These are phyloP conservation scores for Andrena camellia DNA, from an alignment of 2,888 invertebrate genomes.

Conservation along the genomic window DNA sequence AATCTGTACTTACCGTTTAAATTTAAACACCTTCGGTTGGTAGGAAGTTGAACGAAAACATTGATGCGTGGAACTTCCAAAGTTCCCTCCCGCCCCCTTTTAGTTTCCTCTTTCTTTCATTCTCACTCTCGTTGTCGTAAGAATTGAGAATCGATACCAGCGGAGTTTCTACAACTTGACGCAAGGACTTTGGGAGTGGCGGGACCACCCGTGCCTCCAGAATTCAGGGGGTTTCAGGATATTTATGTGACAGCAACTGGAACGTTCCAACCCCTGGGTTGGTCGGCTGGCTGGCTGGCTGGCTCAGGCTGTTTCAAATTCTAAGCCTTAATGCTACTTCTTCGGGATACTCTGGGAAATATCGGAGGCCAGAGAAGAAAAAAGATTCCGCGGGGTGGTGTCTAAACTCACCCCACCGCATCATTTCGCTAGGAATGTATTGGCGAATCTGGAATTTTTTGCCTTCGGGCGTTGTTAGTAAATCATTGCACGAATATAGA, in stretches of 20 bases:
- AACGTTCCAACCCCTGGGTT: slow-evolving; percentile 72
- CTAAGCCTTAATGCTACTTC: slow-evolving; percentile 64
- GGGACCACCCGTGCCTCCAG: slow-evolving; percentile 74
- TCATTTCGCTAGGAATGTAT: slow-evolving; percentile 35
- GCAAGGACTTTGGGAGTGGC: slow-evolving; percentile 64
- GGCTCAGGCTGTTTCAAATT: slow-evolving; percentile 72
- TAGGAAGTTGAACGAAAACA: slow-evolving; percentile 6
- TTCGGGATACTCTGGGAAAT: slow-evolving; percentile 56
- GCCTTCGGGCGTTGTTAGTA: not conserved
- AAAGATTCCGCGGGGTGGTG: slow-evolving; percentile 27
- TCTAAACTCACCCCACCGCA: slow-evolving; percentile 4
- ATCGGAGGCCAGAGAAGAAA: slow-evolving; percentile 37
- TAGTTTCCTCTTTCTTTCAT: not conserved
- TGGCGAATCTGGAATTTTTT: slow-evolving; percentile 1
- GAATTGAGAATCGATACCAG: slow-evolving; percentile 83
- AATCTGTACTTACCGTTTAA: not conserved
- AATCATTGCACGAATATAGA: slow-evolving; percentile 6
- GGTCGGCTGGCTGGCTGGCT: slow-evolving; percentile 48
- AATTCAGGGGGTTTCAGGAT: slow-evolving; percentile 82
- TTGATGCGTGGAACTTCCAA: slow-evolving; percentile 40
- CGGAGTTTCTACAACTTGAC: slow-evolving; percentile 81
- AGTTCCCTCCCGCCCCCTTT: slow-evolving; percentile 23
- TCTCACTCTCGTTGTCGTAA: slow-evolving; percentile 66
- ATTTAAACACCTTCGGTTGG: not conserved
- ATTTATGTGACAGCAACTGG: slow-evolving; percentile 84